A percentile compares a stretch with the other conserved stretches of the same genome.
Conservation (phyloP, 2,113 vertebrate species). For the Pluvialis apricaria region DNA sequence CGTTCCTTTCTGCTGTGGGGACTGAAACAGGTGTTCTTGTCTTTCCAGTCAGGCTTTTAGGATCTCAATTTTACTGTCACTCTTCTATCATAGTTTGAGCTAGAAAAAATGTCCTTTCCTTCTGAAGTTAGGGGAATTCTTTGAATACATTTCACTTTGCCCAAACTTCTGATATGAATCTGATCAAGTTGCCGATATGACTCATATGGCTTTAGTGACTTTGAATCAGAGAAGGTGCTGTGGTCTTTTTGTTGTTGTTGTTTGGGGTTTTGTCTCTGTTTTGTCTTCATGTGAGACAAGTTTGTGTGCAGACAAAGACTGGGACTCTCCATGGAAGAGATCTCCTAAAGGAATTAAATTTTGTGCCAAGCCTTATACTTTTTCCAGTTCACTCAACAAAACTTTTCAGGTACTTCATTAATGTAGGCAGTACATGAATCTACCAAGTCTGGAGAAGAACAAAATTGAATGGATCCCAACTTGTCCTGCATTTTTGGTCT, state of each 20-base stretch:
- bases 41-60: slow-evolving; percentile 11
- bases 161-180: not conserved
- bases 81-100: not conserved
- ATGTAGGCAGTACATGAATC: not conserved
- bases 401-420: not conserved
- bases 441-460: not conserved
- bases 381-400: not conserved
- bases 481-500: not conserved
- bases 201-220: not conserved
- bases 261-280: not conserved
- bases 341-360: not conserved
- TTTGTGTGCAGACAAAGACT: too few species aligned
- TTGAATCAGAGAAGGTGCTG: not conserved
- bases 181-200: not conserved
- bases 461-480: not conserved
- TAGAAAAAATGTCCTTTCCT: not conserved
- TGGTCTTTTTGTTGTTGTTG: not conserved
- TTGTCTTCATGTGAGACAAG: not conserved
- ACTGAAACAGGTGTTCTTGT: not conserved
- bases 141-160: not conserved
- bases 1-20: not conserved
- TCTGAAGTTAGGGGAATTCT: not conserved
- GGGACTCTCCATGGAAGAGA: not conserved
- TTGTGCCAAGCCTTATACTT: not conserved
- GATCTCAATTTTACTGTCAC: slow-evolving; percentile 29